Conservation (phyloP, 2,888 invertebrate genomes). For the Lepeophtheirus nordmannii region DNA sequence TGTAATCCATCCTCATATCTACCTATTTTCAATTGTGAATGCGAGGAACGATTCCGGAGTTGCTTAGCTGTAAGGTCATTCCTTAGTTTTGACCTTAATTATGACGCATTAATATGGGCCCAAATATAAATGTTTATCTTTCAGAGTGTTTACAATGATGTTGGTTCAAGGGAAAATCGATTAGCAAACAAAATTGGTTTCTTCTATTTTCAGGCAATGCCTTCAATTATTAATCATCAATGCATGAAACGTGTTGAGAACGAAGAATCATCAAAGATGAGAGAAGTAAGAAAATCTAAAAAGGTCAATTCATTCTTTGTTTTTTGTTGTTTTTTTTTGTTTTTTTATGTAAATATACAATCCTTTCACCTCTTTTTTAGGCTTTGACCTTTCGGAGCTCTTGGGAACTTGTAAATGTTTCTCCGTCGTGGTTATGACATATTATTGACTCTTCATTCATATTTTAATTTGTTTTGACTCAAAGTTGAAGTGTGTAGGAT, state of each 20-base stretch:
- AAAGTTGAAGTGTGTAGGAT: no score
- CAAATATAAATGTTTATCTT: not conserved
- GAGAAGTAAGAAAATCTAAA: no score
- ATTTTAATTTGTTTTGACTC: no score
- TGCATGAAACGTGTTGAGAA: not conserved
- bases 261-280: no score
- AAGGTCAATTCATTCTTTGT: no score
- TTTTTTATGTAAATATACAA: no score
- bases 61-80: conserved; percentile 10
- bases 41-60: conserved; percentile 7
- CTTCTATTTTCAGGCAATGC: not conserved
- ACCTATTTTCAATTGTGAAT: conserved; percentile 12
- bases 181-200: not conserved
- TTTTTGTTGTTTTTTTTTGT: no score
- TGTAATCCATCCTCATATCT: conserved; percentile 10
- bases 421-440: no score
- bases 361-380: no score
- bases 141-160: not conserved
- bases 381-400: no score
- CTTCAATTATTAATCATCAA: not conserved
- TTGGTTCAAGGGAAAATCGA: not conserved
- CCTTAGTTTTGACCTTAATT: not conserved
- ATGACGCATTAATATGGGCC: not conserved
- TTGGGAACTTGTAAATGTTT: no score
- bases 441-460: no score